phyloP scores from a whole-genome alignment of 2,888 invertebrate species.

The Lordiphosa fenestrarum region DNA sequence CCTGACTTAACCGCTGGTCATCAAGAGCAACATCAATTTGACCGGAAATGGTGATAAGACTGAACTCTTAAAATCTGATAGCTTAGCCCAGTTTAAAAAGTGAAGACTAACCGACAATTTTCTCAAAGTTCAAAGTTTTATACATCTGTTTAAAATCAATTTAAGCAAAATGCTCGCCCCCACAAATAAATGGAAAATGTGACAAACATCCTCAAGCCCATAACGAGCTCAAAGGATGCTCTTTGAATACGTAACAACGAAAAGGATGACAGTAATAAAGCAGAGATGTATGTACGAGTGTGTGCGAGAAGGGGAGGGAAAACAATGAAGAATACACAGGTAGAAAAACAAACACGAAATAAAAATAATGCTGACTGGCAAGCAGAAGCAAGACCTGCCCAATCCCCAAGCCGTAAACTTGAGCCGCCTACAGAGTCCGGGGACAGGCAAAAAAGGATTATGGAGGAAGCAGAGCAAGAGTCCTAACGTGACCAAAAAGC shows the following conservation, averaged over 20 bases:
- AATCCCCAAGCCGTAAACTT: conserved; percentile 46
- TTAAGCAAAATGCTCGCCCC: neutral
- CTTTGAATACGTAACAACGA: conserved; percentile 43
- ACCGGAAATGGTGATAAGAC: too few species aligned
- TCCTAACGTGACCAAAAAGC: conserved; percentile 22
- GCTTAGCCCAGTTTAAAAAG: too few species aligned
- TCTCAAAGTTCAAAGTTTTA: too few species aligned
- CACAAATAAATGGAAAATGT: conserved; percentile 5
- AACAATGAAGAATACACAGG: conserved; percentile 51
- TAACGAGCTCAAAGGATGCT: conserved; percentile 47
- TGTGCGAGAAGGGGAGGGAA: conserved; percentile 14
- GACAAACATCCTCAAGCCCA: conserved; percentile 28
- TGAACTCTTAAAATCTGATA: too few species aligned
- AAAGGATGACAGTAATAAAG: conserved; percentile 23
- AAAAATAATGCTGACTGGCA: conserved; percentile 41
- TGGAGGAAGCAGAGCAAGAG: conserved; percentile 33
- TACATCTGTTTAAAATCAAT: too few species aligned
- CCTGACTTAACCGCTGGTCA: too few species aligned
- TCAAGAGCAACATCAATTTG: too few species aligned
- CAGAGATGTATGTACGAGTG: conserved; percentile 6
- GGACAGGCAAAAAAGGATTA: conserved; percentile 49
- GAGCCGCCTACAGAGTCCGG: conserved; percentile 31
- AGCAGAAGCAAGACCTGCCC: conserved; percentile 12
- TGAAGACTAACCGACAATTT: too few species aligned
- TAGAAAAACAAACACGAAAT: conserved; percentile 17